A percentile compares a stretch with the other conserved stretches of the same genome.
Evolutionary conservation across 1,140 invertebrate species (phyloP).

Genomic region (Sinonovacula constricta): DNA sequence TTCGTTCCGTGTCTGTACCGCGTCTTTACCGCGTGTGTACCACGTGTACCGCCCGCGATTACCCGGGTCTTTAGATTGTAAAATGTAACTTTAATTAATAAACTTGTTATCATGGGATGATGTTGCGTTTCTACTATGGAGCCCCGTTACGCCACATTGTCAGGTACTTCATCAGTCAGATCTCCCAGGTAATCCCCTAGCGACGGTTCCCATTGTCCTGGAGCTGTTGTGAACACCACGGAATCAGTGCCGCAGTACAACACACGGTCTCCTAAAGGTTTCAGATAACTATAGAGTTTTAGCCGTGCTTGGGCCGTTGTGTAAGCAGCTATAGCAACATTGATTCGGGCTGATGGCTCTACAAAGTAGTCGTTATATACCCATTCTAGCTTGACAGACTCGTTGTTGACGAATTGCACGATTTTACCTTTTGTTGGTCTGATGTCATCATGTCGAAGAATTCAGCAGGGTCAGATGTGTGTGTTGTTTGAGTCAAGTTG

Average conservation of each 20-base stretch:
- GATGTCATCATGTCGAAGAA: slow-evolving; percentile 14
- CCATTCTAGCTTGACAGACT: background rate
- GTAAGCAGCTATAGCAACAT: background rate
- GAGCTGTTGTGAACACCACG: too few species aligned
- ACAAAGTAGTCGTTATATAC: background rate
- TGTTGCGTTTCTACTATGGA: too few species aligned
- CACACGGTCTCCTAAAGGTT: too few species aligned
- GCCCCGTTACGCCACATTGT: too few species aligned
- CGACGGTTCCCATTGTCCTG: too few species aligned
- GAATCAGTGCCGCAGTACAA: too few species aligned
- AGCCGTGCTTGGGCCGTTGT: slow-evolving; percentile 1
- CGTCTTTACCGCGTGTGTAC: too few species aligned
- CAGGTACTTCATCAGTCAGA: background rate
- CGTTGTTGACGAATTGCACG: background rate
- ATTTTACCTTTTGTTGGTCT: slow-evolving; percentile 6
- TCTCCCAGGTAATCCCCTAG: slow-evolving; percentile 1
- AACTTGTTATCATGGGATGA: too few species aligned
- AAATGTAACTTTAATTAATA: too few species aligned
- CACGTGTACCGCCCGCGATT: too few species aligned
- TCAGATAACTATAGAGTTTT: slow-evolving; percentile 17
- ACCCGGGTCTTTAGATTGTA: too few species aligned
- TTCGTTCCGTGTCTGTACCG: too few species aligned
- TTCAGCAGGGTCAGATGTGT: background rate
- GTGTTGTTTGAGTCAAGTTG: background rate
- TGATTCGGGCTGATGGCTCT: background rate